Conservation (phyloP, 2,797 vertebrate genomes). For the Prionace glauca region DNA sequence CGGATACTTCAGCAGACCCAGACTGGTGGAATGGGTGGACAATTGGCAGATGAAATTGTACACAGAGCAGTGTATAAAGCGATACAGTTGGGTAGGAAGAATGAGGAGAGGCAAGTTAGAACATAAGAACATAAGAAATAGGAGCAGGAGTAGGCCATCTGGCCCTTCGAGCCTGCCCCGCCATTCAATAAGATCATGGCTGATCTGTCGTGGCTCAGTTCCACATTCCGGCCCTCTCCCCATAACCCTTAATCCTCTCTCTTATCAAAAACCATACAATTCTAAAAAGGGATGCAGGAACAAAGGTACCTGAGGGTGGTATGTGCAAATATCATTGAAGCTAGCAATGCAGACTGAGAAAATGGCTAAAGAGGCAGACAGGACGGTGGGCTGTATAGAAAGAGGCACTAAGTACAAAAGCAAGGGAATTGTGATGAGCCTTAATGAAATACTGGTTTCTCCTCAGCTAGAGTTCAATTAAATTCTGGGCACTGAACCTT, state of each 20-base stretch:
- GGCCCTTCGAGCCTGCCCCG: too few relatives aligned
- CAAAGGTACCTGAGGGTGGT: not conserved
- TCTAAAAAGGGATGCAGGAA: not conserved
- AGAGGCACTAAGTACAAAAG: not conserved
- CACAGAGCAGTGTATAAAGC: not conserved
- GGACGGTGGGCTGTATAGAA: not conserved
- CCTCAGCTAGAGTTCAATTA: not conserved
- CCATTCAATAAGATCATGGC: too few relatives aligned
- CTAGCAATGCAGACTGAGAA: not conserved
- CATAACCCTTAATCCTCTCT: too few relatives aligned
- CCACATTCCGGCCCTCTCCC: too few relatives aligned
- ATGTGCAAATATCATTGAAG: not conserved
- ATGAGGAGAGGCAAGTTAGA: not conserved
- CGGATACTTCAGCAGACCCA: not conserved
- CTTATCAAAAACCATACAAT: too few relatives aligned
- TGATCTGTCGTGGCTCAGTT: too few relatives aligned
- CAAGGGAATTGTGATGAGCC: not conserved
- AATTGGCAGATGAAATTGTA: not conserved
- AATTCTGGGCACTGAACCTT: not conserved
- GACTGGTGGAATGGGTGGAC: not conserved
- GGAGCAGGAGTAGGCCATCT: too few relatives aligned
- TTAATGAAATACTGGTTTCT: not conserved
- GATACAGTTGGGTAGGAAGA: not conserved
- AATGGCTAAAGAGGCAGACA: not conserved
- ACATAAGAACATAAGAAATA: too few relatives aligned